Conservation (phyloP, 2,888 invertebrate species). For the Phyllotreta striolata region DNA sequence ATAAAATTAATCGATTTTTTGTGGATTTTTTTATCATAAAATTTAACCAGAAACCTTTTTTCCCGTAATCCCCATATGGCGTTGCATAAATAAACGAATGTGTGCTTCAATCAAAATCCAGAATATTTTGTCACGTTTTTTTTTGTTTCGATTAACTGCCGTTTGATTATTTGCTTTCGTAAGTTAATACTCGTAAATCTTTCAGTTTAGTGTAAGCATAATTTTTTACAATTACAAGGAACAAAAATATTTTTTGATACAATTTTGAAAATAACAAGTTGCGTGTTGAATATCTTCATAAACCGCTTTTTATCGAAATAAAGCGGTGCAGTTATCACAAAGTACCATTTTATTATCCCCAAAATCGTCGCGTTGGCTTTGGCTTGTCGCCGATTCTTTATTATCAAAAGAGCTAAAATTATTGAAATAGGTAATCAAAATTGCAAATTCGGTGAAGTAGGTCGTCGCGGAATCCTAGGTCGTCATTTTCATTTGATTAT, state of each 20-base stretch:
- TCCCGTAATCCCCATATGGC: too few species aligned
- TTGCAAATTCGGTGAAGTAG: conserved; percentile 28
- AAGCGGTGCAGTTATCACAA: too few species aligned
- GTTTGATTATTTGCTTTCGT: neutral
- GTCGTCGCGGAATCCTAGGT: conserved; percentile 18
- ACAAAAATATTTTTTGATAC: too few species aligned
- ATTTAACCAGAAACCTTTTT: too few species aligned
- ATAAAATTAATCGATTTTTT: too few species aligned
- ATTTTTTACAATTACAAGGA: neutral
- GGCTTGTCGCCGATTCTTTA: neutral
- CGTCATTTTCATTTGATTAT: conserved; percentile 26
- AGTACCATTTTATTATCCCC: too few species aligned
- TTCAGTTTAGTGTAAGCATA: neutral
- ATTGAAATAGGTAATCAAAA: conserved; percentile 18
- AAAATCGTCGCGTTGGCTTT: neutral
- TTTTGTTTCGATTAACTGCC: neutral
- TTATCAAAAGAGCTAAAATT: conserved; percentile 6
- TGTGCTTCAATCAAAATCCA: conserved; percentile 4
- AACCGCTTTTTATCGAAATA: too few species aligned
- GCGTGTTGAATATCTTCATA: too few species aligned
- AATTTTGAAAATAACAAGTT: too few species aligned
- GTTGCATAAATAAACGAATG: conserved; percentile 5
- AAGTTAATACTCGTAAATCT: conserved; percentile 12
- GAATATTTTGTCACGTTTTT: conserved; percentile 10
- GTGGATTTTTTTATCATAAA: too few species aligned